Evolutionary conservation across 2,888 invertebrate genomes (phyloP), one percentile per base, ranked within the genome.

Genomic region (Idaea biselata): DNA sequence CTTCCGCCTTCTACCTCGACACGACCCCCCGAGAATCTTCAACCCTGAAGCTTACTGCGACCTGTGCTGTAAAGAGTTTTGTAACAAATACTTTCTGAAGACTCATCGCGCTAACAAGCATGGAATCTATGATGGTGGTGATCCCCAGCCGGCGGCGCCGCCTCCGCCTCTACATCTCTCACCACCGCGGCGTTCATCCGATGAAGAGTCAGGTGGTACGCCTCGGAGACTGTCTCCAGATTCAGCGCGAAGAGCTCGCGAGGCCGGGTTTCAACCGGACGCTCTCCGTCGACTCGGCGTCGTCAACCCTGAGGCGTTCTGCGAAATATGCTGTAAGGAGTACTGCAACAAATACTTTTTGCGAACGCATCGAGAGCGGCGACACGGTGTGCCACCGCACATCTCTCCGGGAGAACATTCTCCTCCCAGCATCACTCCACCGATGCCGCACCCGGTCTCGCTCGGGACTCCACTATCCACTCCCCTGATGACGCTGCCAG

Each of bases 31-130:
- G 65, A 93, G 97, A 76, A 98, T 99, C 78, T 99, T 99, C 86
- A 99, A 99, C 89, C 98, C 97, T 1, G 99, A 99, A 88, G 98
- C 99, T 17, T 99, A 97, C 88, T 99, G 99, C 87, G 98, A 98
- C 83, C 94, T 99, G 65, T 99, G 99, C 94, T 98, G 99, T 92
- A 98, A 99, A 84, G 99, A 99, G 91, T 99, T 99, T 89, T 99
- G 99, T 93, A 99, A 99, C 93, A 99, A 99, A 84, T 99, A 99
- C 91, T 99, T 99, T 88, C 93, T 99, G 31, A 99, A 99, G 89
- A 99, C 99, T 64, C 99, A 99, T 93, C 98, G 98, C 86, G 98
- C 99, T 44, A 99, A 99, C 87, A 99, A 98, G 82, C 99, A 99
- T 86, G 98, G 98, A 32, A 98, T 99, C 72, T 97, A 97, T 82